Evolutionary conservation across 2,888 invertebrate species (phyloP), one percentile per base, ranked within the genome.

Genomic region (Mycalesis mineus): DNA sequence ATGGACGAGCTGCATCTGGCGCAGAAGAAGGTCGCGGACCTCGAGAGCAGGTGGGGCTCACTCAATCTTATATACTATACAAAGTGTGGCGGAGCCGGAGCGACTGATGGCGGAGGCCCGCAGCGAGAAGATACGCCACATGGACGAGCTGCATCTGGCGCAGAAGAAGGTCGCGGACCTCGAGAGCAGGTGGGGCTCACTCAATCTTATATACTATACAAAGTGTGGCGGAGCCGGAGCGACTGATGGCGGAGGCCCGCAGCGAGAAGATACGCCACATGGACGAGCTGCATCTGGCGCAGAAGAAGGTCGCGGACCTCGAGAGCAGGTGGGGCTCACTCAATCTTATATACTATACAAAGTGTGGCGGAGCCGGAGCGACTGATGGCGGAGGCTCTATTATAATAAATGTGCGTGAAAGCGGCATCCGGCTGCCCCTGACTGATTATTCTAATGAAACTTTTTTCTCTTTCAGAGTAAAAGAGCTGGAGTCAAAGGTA

Each of bases 1-100:
- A 95, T 97, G 95, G 96, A 96, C 77, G 96, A 96, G 75, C 92
- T 96, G 28, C 96, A 96, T 75, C 93, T 94, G 9, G 95, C 96
- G 7, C 95, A 96, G 80, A 95, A 95, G 77, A 95, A 94, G 76
- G 91, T 95, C n/a, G 94, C 96, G 1, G 96, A 96, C 77, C 87
- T 96, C 15, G 96, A 97, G 84, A 93, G 95, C 75, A 94, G 94
- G 95, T 95, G 84, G 15, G 47, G 54, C 8, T 22, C 41, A 7
- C 28, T 53, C 2, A 15, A 13, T 45, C 37, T n/a, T 39, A 7
- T 31, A 4, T 50, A 40, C 11, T 14, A 29, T 22, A 8, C 7
- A 22, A 37, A 11, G n/a, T n/a, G 13, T 22, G 22, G 94, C 95
- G 67, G 96, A 96, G 74, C 94, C 95, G 1, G 96, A 96, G 76